Conservation (phyloP, 92 coral and sea anemone species). For the Zoanthus sociatus region DNA sequence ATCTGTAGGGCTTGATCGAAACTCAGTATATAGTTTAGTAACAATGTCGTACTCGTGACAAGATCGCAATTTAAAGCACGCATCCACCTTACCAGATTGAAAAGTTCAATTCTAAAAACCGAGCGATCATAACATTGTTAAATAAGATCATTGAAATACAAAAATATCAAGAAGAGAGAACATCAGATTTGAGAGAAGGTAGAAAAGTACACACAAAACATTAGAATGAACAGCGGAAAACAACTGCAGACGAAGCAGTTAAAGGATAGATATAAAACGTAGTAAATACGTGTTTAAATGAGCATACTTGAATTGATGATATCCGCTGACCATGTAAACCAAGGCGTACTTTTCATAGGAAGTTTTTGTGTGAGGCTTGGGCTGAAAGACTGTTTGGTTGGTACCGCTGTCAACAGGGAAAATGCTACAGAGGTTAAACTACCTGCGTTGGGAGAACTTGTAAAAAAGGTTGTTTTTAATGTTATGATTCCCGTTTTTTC, state of each 20-base stretch:
- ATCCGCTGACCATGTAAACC: conserved; percentile 22
- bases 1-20: not conserved
- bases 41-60: not conserved
- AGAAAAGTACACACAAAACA: not conserved
- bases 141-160: not conserved
- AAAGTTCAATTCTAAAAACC: not conserved
- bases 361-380: not conserved
- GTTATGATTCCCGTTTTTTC: not conserved
- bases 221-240: not conserved
- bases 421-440: not conserved
- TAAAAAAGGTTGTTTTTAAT: not conserved
- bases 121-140: not conserved
- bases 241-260: not conserved
- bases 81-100: not conserved
- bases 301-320: conserved; percentile 23
- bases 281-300: not conserved
- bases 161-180: not conserved
- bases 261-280: not conserved
- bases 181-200: not conserved
- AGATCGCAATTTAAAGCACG: not conserved
- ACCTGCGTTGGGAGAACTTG: not conserved
- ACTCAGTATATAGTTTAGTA: not conserved
- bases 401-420: not conserved
- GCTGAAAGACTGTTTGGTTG: not conserved
- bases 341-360: not conserved